Evolutionary conservation across 2,113 vertebrate genomes (phyloP), one percentile per base, ranked within the genome.

Genomic region (Trichomycterus rosablanca): DNA sequence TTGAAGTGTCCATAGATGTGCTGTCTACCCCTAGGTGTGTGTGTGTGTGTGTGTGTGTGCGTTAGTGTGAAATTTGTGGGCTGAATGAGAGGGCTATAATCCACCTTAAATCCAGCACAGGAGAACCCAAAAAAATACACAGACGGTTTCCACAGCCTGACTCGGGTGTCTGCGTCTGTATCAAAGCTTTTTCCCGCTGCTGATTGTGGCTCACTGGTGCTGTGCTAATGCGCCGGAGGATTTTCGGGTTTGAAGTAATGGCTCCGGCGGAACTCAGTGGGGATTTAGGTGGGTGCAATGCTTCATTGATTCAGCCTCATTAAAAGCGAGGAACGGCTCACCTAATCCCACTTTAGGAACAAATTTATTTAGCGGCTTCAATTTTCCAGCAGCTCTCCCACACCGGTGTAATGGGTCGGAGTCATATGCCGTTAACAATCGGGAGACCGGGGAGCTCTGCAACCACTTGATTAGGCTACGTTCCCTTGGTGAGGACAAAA

Each of bases 221-320:
- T 45, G 23, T 20, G 59, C 66, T 79, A 79, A 77, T 70, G 59
- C 52, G 50, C 58, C 60, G 35, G 37, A 15, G 56, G 73, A 66
- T 73, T 76, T 73, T 72, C n/a, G 72, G 67, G 57, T 74, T 51
- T 64, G 53, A 74, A 68, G 68, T 59, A 69, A 69, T 61, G 34
- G 73, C 60, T 67, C 39, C 18, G 39, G 63, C 53, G 44, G 63
- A 64, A 63, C 50, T 66, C 73, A 63, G 35, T 53, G 53, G 53
- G 75, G 75, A 75, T 75, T 75, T 67, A 67, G 67, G 64, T 57
- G 49, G 63, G 49, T 8, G 66, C 55, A 70, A 68, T 59, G 73
- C 71, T 75, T 54, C 53, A 74, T 66, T 65, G 77, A 74, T 72
- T 74, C 64, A 23, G 62, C 66, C 73, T 77, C 73, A 77, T 79